A percentile compares a stretch with the other conserved stretches of the same genome.
Conservation (phyloP, 1,140 invertebrate species). For the Lucilia cuprina region DNA sequence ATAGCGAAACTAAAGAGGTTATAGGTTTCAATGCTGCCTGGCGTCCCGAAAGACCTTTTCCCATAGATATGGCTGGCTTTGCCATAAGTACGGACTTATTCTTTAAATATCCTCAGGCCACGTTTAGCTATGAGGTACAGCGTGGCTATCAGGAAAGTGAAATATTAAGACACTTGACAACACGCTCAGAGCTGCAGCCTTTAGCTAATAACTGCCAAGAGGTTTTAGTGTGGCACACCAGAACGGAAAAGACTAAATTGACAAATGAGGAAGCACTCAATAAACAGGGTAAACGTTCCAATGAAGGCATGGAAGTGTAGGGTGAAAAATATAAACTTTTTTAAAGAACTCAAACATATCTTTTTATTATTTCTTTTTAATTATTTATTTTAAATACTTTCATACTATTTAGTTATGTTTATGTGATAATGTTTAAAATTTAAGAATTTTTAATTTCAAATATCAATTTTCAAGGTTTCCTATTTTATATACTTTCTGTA, state of each 20-base stretch:
- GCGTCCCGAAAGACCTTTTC: constrained; percentile 90
- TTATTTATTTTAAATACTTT: no score
- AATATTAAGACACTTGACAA: constrained; percentile 83
- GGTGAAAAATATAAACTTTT: no score
- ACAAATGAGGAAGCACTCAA: constrained; percentile 69
- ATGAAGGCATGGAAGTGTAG: constrained; percentile 77
- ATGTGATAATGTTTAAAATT: no score
- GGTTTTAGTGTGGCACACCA: constrained; percentile 96
- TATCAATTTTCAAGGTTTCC: no score
- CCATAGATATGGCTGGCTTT: constrained; percentile 99
- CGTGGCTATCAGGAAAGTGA: constrained; percentile 92
- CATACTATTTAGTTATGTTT: no score
- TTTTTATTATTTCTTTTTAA: no score
- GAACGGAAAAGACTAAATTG: constrained; percentile 85
- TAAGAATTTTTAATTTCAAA: no score
- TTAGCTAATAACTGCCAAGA: constrained; percentile 89
- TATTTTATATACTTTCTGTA: no score
- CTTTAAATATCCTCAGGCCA: constrained; percentile 76
- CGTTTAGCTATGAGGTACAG: constrained; percentile 80
- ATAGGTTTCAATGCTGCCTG: constrained; percentile 82
- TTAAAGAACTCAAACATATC: no score
- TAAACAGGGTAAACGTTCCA: constrained; percentile 63
- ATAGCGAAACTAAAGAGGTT: constrained; percentile 74
- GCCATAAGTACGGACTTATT: constrained; percentile 88
- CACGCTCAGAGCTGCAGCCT: constrained; percentile 83